Base-by-base conservation (phyloP, 2,797 vertebrate species). In the Vireo griseus region DNA sequence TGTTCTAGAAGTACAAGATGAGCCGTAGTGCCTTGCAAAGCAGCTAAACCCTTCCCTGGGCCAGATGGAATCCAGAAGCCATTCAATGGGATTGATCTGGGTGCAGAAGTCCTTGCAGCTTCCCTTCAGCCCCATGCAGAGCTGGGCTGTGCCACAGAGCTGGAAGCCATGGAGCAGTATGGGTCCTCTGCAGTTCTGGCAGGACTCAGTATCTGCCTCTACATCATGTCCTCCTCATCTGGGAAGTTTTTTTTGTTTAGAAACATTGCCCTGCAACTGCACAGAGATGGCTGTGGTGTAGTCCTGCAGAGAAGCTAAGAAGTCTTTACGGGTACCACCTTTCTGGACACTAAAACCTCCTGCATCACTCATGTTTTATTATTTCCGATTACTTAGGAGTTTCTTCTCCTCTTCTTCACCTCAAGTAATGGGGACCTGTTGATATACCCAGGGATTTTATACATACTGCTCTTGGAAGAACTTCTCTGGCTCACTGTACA, bases 271-370 rank as follows among this genome's bases (percentile, higher is more conserved):
- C 35, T 22, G 29, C 0, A 5, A 10, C 44, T 28, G 58, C 48
- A 51, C 55, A 24, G 68, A 87, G 35, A 29, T 3, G 13, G 24
- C 54, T 5, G 1, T 61, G 67, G 24, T 0, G 0, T 35, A 29
- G 47, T 42, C 51, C 39, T 78, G 5, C 10, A 12, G 4, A 8
- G 33, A 77, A 83, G 59, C 22, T 31, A n/a, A 29, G 69, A 52
- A 31, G n/a, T 33, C 29, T 88, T 80, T 28, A n/a, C 12, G 44
- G 10, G 26, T 50, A 35, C n/a, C 19, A 76, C 48, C 17, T 47
- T 5, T 40, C 58, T 52, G n/a, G 51, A 55, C 31, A 29, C 8
- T 63, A 40, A 54, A 81, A 81, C 28, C 14, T 77, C 39, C 47
- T 39, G 22, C 55, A 63, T 45, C 14, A 6, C 21, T 48, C 47